Base-by-base conservation (phyloP, 1,140 invertebrate species). In the Chionoecetes opilio region DNA sequence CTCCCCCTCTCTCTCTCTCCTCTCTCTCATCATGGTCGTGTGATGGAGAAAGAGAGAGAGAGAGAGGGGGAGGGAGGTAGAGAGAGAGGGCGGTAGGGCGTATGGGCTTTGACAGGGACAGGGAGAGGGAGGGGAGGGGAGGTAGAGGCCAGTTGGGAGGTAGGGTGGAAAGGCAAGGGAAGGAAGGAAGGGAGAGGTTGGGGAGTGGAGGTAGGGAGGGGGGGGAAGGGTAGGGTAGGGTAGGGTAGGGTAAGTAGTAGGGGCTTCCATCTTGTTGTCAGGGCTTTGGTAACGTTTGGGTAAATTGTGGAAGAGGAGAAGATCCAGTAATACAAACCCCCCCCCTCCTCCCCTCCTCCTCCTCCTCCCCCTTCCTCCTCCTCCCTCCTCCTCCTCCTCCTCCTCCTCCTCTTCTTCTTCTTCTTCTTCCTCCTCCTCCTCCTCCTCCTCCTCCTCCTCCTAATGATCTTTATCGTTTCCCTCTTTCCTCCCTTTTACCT, bases 11-110 rank as follows among this genome's bases (percentile, higher is more conserved):
- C 92, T n/a, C 85, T 88, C 85, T 37, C 86, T 32, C 75, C 84
- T n/a, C 37, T 29, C 26, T 34, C 53, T 63, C 93, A 91, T 91
- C 88, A 94, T 85, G 93, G 93, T 82, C 93, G 89, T 94, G 93
- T 94, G 93, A 94, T 91, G 88, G 89, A 89, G 46, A 35, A 17
- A 37, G 93, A 34, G 41, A 63, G 85, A 82, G 53, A 2, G 38
- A 82, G 31, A 75, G 89, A 31, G 89, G 26, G 0, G 11, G 89
- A 32, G 92, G 0, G 89, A 63, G 91, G 21, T 46, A 85, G 37
- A 46, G 38, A 26, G 63, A 26, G 91, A 82, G 91, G 91, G 11
- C 21, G 46, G 46, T 17, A 53, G 46, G 46, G 21, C 46, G 46
- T 53, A 53, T 53, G 46, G 46, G 11, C 46, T 53, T 17, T 53